Evolutionary conservation across 2,888 invertebrate species (phyloP).

Genomic region (Serripes groenlandicus): DNA sequence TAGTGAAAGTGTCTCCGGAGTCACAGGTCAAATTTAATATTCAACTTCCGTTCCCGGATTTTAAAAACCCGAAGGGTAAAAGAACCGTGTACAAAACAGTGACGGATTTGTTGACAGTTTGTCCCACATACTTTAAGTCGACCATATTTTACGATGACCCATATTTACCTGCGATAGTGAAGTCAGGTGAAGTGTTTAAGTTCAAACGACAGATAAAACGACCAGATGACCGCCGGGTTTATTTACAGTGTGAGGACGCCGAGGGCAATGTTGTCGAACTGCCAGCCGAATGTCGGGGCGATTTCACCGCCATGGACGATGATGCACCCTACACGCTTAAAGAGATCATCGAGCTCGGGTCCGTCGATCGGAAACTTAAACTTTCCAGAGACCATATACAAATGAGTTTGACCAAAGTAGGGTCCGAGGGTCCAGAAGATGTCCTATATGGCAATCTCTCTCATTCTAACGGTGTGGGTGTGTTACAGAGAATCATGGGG

Average conservation of each 20-base stretch:
- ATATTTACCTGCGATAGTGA: conserved; percentile 78
- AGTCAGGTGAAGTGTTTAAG: conserved; percentile 75
- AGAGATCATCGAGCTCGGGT: conserved; percentile 75
- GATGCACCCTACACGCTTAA: conserved; percentile 71
- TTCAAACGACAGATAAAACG: conserved; percentile 71
- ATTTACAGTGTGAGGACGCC: conserved; percentile 75
- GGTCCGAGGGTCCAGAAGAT: conserved; percentile 21
- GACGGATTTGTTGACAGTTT: conserved; percentile 75
- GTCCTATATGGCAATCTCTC: conserved; percentile 62
- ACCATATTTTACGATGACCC: conserved; percentile 77
- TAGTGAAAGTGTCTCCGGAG: conserved; percentile 73
- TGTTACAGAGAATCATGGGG: conserved; percentile 68
- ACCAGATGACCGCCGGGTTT: conserved; percentile 61
- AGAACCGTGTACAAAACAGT: conserved; percentile 71
- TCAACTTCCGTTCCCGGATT: conserved; percentile 68
- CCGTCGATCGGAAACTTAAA: conserved; percentile 73
- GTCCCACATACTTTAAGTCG: conserved; percentile 78
- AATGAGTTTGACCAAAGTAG: conserved; percentile 29
- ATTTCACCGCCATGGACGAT: conserved; percentile 76
- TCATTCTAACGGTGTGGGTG: conserved; percentile 49
- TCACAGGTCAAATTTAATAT: conserved; percentile 74
- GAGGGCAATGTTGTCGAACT: conserved; percentile 72
- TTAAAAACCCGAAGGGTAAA: conserved; percentile 54
- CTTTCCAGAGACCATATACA: conserved; percentile 69
- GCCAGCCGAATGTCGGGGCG: conserved; percentile 73